phyloP scores from a whole-genome alignment of 2,797 vertebrate species.

The Sebastes diploproa region DNA sequence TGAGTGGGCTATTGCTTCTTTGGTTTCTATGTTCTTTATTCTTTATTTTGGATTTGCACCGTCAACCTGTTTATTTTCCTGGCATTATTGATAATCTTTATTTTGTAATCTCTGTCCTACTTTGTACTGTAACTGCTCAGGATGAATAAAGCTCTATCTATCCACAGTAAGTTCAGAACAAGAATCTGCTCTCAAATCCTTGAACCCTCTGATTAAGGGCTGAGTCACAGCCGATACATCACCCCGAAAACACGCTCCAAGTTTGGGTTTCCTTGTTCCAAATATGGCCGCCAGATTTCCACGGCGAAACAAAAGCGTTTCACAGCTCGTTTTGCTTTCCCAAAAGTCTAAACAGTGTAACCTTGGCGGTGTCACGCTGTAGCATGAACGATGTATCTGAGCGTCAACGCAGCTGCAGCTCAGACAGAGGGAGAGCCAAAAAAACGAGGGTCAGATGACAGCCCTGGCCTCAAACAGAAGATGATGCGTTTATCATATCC shows the following conservation, averaged over 20 bases:
- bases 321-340: constrained; percentile 35
- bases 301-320: constrained; percentile 32
- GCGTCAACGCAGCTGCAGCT: constrained; percentile 3
- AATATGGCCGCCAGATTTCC: constrained; percentile 57
- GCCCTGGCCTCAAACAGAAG: not conserved
- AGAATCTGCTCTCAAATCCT: not conserved
- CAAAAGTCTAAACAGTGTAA: constrained; percentile 27
- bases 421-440: not conserved
- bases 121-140: not conserved
- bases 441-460: not conserved
- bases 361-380: constrained; percentile 14
- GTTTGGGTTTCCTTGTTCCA: constrained; percentile 41
- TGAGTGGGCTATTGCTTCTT: no score
- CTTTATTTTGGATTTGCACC: not conserved
- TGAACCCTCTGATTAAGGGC: constrained; percentile 31
- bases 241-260: constrained; percentile 7
- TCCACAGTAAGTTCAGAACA: not conserved
- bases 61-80: not conserved
- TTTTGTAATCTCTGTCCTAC: not conserved
- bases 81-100: not conserved
- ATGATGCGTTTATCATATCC: not conserved
- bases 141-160: not conserved
- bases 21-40: not conserved
- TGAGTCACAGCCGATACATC: constrained; percentile 29
- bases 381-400: constrained; percentile 24